Conservation (phyloP, 2,888 invertebrate genomes). For the Charanyca ferruginea region DNA sequence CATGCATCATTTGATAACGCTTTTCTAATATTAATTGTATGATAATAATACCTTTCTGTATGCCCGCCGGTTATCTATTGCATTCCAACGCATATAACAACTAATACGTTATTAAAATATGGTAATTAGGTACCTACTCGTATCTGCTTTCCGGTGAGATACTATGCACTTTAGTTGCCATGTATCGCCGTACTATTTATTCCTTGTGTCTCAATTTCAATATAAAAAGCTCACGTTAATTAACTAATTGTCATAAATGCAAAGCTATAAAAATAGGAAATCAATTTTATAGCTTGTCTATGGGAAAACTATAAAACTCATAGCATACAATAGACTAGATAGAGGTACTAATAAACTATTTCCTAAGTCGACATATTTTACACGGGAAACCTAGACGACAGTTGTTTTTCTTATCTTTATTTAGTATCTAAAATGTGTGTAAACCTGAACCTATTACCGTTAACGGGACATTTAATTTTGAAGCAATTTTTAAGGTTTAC, state of each 20-base stretch:
- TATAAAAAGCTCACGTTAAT: not conserved
- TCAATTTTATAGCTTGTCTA: slow-evolving; percentile 9
- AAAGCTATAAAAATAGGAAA: slow-evolving; percentile 15
- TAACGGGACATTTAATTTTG: slow-evolving; percentile 33
- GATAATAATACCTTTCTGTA: not conserved
- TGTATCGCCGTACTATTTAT: not conserved
- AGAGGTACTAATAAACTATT: slow-evolving; percentile 16
- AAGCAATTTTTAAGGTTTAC: slow-evolving; percentile 17
- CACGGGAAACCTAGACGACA: slow-evolving; percentile 24
- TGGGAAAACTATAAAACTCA: slow-evolving; percentile 29
- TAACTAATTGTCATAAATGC: not conserved
- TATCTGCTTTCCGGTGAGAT: not conserved
- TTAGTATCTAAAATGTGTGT: slow-evolving; percentile 26
- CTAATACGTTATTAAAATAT: not conserved
- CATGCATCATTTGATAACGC: not conserved
- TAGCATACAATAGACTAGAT: slow-evolving; percentile 22
- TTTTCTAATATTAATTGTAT: not conserved
- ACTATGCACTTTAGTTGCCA: too few species aligned
- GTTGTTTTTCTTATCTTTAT: slow-evolving; percentile 24
- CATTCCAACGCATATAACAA: not conserved
- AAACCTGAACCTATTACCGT: slow-evolving; percentile 42
- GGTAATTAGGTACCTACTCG: not conserved
- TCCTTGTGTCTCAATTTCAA: slow-evolving; percentile 3
- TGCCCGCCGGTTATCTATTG: not conserved
- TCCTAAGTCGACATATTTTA: slow-evolving; percentile 18